Evolutionary conservation across 2,888 invertebrate genomes (phyloP).

Genomic region (Aleiodes alternator): DNA sequence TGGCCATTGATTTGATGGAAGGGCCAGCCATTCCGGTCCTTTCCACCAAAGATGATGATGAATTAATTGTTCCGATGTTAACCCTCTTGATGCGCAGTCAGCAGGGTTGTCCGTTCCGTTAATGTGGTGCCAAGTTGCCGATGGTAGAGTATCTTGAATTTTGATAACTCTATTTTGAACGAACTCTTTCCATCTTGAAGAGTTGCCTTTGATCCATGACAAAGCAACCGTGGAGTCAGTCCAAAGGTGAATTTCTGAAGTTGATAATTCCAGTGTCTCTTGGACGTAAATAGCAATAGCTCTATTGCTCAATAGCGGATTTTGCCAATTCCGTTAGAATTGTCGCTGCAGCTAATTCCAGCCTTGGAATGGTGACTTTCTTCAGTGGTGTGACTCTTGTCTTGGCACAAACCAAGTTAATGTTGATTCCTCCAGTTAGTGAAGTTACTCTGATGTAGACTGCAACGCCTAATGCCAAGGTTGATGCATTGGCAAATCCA

Average conservation of each 20-base stretch:
- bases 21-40: not conserved
- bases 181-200: constrained; percentile 53
- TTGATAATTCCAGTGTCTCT: not conserved
- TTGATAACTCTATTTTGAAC: constrained; percentile 49
- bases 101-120: constrained; percentile 53
- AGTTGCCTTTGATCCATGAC: constrained; percentile 46
- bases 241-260: not conserved
- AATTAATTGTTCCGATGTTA: constrained; percentile 42
- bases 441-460: too few relatives aligned
- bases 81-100: constrained; percentile 51
- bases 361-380: constrained; percentile 52
- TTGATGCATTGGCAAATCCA: too few relatives aligned
- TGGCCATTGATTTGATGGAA: not conserved
- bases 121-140: constrained; percentile 45
- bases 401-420: constrained; percentile 52
- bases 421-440: constrained; percentile 40
- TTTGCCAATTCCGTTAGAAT: constrained; percentile 42
- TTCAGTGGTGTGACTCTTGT: constrained; percentile 54
- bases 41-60: not conserved
- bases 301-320: too few relatives aligned
- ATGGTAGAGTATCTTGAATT: constrained; percentile 48
- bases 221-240: constrained; percentile 27
- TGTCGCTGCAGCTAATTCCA: constrained; percentile 55
- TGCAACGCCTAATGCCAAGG: too few relatives aligned
- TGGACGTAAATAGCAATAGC: too few relatives aligned